These are phyloP conservation scores for Melanchra persicariae DNA, from an alignment of 2,888 invertebrate species.

Conservation along the genomic window DNA sequence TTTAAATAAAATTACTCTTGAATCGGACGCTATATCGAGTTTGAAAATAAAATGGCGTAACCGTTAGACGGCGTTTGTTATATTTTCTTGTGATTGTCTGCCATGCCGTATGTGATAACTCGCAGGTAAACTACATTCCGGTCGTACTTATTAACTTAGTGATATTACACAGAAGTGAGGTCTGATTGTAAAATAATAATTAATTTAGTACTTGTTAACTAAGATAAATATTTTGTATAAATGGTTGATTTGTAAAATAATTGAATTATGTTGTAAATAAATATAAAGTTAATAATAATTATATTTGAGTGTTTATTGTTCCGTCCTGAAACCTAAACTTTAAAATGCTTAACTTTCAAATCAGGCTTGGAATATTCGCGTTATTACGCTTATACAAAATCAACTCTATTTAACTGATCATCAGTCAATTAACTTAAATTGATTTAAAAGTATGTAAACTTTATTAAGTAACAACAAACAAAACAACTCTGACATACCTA, in stretches of 20 bases:
- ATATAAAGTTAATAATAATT: constrained; percentile 87
- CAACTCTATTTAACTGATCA: background rate
- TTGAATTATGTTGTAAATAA: constrained; percentile 90
- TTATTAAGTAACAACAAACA: constrained; percentile 61
- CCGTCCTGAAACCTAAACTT: background rate
- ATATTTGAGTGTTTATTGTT: constrained; percentile 66
- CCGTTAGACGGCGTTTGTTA: constrained; percentile 60
- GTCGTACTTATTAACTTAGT: constrained; percentile 83
- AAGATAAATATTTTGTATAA: constrained; percentile 90
- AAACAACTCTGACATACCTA: constrained; percentile 26
- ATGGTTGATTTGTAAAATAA: constrained; percentile 89
- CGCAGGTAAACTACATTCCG: constrained; percentile 82
- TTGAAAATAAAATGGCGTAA: constrained; percentile 57
- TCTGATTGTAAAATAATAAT: constrained; percentile 89
- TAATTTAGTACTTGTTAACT: constrained; percentile 87
- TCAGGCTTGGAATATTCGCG: background rate
- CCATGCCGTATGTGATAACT: constrained; percentile 88
- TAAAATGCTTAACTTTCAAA: too few species aligned
- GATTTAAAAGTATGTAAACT: constrained; percentile 32
- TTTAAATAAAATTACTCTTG: constrained; percentile 73
- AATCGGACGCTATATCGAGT: constrained; percentile 65
- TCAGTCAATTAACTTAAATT: too few species aligned
- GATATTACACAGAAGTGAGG: constrained; percentile 83
- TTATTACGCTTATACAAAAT: background rate
- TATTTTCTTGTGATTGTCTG: constrained; percentile 78